Evolutionary conservation across 1,140 invertebrate genomes (phyloP).

Genomic region (Euura saliciscinereae): DNA sequence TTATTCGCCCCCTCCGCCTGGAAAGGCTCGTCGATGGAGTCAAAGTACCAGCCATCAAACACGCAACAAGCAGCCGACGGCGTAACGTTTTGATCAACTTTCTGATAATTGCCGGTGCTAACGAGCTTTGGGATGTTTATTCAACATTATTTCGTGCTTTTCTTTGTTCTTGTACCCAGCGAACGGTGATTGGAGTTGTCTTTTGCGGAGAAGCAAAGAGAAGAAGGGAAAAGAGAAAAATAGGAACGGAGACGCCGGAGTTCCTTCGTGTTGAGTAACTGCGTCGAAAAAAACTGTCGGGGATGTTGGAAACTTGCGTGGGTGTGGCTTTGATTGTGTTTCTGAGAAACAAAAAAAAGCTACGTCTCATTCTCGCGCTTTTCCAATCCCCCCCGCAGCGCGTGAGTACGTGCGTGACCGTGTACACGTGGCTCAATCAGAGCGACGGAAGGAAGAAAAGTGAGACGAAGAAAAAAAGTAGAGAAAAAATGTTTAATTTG

Average conservation of each 20-base stretch:
- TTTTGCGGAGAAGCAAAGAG: neutral
- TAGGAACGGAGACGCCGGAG: neutral
- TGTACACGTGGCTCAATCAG: neutral
- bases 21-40: neutral
- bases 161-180: neutral
- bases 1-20: no score
- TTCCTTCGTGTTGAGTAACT: no score
- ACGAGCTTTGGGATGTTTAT: no score
- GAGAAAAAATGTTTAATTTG: neutral
- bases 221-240: neutral
- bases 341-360: no score
- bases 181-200: neutral
- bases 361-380: neutral
- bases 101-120: no score
- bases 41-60: neutral
- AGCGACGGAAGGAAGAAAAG: neutral
- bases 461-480: neutral
- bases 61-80: neutral
- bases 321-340: no score
- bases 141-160: neutral
- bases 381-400: neutral
- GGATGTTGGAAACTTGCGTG: no score
- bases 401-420: neutral
- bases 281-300: no score
- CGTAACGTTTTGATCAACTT: no score